A percentile compares a stretch with the other conserved stretches of the same genome.
These are phyloP conservation scores for Tamandua tetradactyla DNA, from an alignment of 2,797 vertebrate species.

Conservation along the genomic window DNA sequence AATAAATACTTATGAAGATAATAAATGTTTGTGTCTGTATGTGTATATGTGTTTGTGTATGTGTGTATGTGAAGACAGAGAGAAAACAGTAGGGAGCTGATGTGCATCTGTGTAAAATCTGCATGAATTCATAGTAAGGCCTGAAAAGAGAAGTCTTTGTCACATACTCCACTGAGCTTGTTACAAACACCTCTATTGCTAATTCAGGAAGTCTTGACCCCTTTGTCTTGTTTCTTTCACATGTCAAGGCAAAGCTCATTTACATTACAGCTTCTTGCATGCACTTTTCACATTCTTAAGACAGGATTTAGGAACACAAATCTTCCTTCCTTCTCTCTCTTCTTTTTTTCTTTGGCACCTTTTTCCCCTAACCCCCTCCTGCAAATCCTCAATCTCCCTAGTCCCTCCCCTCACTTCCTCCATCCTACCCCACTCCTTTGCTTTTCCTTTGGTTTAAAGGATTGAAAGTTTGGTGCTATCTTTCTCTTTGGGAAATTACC, in stretches of 20 bases:
- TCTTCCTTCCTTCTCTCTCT: neutral
- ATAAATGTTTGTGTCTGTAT: neutral
- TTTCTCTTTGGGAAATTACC: neutral
- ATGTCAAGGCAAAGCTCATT: neutral
- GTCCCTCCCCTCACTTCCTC: rapidly evolving
- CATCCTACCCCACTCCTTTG: neutral
- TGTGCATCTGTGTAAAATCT: neutral
- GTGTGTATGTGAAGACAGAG: neutral
- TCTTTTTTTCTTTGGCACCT: neutral
- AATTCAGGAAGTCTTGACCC: constrained; percentile 59
- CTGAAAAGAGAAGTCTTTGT: constrained; percentile 31
- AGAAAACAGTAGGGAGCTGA: neutral
- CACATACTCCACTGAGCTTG: neutral
- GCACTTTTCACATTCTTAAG: constrained; percentile 68
- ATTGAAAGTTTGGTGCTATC: neutral
- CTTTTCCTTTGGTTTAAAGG: neutral
- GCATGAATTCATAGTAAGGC: neutral
- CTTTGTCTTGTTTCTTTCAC: constrained; percentile 53
- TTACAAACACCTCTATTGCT: constrained; percentile 50
- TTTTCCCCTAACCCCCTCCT: neutral
- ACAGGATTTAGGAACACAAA: constrained; percentile 26
- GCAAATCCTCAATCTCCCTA: neutral
- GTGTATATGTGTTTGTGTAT: neutral
- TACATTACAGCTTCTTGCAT: constrained; percentile 7
- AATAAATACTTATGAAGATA: neutral